Evolutionary conservation across 2,797 vertebrate species (phyloP).

Genomic region (Euphonia xanthogaster): DNA sequence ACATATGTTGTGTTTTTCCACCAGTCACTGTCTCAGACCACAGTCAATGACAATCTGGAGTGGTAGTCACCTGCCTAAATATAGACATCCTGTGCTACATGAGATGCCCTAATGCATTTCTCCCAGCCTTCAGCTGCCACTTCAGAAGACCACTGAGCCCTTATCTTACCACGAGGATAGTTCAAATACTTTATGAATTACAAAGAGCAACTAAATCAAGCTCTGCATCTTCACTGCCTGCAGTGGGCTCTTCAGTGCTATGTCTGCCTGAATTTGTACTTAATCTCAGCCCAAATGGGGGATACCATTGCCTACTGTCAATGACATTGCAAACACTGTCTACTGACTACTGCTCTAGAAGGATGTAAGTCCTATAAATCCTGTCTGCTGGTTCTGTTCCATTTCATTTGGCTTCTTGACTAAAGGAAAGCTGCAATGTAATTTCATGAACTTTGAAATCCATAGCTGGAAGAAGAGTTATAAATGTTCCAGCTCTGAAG

Average conservation of each 20-base stretch:
- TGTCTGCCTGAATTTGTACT: not conserved
- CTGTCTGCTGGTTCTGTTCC: not conserved
- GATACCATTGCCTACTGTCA: not conserved
- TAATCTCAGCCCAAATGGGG: not conserved
- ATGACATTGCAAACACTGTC: not conserved
- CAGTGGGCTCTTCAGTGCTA: not conserved
- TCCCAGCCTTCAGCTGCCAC: not conserved
- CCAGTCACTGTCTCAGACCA: not conserved
- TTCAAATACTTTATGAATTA: constrained; percentile 36
- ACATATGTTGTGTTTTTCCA: not conserved
- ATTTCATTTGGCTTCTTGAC: not conserved
- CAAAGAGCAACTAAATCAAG: constrained; percentile 30
- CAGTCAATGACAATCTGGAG: not conserved
- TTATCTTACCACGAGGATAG: not conserved
- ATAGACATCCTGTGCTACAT: not conserved
- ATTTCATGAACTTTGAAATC: not conserved
- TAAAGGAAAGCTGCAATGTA: not conserved
- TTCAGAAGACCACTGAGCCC: not conserved
- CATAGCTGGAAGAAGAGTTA: not conserved
- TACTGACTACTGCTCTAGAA: not conserved
- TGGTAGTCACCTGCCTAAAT: not conserved
- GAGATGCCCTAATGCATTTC: not conserved
- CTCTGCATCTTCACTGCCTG: not conserved
- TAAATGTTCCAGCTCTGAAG: not conserved
- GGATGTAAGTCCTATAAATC: not conserved